These are phyloP conservation scores for Bufo gargarizans DNA, from an alignment of 2,113 vertebrate species.

Conservation along the genomic window DNA sequence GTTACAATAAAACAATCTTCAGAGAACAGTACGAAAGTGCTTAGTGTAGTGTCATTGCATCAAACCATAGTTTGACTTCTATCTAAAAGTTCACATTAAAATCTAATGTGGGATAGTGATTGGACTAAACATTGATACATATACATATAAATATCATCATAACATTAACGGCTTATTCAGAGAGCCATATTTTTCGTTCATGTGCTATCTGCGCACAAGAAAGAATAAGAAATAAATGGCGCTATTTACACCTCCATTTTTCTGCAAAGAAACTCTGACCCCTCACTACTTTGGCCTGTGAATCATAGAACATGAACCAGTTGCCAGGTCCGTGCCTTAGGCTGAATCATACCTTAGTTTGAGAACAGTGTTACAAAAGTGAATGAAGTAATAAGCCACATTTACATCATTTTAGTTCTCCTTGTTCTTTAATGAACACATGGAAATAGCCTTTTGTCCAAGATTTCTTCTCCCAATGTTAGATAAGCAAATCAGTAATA, in stretches of 20 bases:
- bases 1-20: background rate
- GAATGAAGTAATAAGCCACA: background rate
- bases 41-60: constrained; percentile 37
- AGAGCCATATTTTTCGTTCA: too few relatives aligned
- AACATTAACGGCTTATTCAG: background rate
- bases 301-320: too few relatives aligned
- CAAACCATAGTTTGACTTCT: constrained; percentile 11
- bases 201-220: too few relatives aligned
- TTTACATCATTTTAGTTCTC: background rate
- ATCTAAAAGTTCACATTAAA: constrained; percentile 21
- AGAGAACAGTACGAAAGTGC: background rate
- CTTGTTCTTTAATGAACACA: background rate
- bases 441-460: background rate
- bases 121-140: background rate
- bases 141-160: constrained; percentile 4
- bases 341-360: background rate
- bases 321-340: too few relatives aligned
- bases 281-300: too few relatives aligned
- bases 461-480: background rate
- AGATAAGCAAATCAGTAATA: background rate
- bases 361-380: background rate
- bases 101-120: background rate
- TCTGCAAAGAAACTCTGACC: too few relatives aligned
- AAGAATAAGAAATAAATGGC: too few relatives aligned
- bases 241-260: too few relatives aligned